Percentiles rank a stretch among this genome's conserved stretches.
Evolutionary conservation across 2,113 vertebrate species (phyloP).

Genomic region (Myanophis thanlyinensis): DNA sequence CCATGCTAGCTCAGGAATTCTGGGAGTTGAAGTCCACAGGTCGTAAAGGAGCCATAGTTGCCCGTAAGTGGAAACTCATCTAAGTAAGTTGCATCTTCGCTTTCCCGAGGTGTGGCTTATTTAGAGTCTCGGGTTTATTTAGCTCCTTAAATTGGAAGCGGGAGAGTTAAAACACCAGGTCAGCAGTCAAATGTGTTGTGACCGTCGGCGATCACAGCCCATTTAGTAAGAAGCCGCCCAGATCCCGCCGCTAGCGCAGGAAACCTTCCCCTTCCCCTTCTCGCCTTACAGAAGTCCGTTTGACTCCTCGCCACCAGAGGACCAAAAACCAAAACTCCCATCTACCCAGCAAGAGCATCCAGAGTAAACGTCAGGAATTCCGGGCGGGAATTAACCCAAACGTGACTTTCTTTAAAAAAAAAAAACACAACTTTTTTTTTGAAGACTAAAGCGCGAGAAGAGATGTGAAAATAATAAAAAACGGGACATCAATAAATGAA

Average conservation of each 20-base stretch:
- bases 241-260: neutral
- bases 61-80: neutral
- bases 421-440: neutral
- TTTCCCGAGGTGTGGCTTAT: neutral
- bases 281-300: neutral
- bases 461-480: neutral
- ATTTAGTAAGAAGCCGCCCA: neutral
- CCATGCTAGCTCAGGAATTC: neutral
- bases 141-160: neutral
- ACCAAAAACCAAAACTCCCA: neutral
- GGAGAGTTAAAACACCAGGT: neutral
- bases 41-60: neutral
- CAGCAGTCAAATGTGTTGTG: neutral
- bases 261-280: neutral
- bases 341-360: neutral
- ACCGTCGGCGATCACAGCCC: neutral
- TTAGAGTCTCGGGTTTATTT: neutral
- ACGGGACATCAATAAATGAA: neutral
- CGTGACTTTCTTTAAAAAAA: neutral
- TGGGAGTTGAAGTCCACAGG: neutral
- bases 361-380: neutral
- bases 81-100: neutral
- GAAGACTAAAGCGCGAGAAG: neutral
- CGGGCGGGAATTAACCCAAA: neutral
- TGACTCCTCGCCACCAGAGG: neutral